Evolutionary conservation across 2,113 vertebrate genomes (phyloP).

Genomic region (Formicarius rufipectus): DNA sequence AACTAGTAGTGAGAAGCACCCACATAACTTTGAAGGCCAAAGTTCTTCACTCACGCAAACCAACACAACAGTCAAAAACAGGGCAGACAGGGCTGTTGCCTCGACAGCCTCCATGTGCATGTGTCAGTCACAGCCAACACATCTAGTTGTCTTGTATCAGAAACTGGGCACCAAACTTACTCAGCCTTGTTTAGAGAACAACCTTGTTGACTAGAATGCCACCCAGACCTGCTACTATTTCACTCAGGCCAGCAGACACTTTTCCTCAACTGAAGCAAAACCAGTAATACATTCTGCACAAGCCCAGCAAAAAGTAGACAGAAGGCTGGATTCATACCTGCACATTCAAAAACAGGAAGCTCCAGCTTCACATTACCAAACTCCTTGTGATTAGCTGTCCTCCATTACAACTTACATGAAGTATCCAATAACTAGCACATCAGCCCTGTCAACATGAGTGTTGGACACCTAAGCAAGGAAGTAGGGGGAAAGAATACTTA

Average conservation of each 20-base stretch:
- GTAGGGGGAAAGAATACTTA: neutral
- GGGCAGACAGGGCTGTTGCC: neutral
- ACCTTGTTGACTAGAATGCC: neutral
- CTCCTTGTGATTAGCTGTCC: neutral
- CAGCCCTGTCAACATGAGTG: neutral
- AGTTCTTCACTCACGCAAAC: neutral
- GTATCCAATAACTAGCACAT: neutral
- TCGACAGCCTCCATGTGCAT: rapidly evolving
- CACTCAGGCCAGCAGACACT: neutral
- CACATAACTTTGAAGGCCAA: neutral
- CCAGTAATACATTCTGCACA: neutral
- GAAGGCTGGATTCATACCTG: neutral
- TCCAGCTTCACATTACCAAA: neutral
- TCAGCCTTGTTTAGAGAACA: neutral
- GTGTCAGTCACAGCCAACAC: neutral
- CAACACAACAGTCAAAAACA: neutral
- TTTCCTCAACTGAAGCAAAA: neutral
- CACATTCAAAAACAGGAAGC: neutral
- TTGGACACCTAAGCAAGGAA: neutral
- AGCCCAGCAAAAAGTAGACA: neutral
- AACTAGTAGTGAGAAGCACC: neutral
- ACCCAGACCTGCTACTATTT: neutral
- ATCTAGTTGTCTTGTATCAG: neutral
- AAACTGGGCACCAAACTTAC: rapidly evolving
- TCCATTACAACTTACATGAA: neutral